Evolutionary conservation across 2,888 invertebrate species (phyloP).

Genomic region (Calliphora vomitoria): DNA sequence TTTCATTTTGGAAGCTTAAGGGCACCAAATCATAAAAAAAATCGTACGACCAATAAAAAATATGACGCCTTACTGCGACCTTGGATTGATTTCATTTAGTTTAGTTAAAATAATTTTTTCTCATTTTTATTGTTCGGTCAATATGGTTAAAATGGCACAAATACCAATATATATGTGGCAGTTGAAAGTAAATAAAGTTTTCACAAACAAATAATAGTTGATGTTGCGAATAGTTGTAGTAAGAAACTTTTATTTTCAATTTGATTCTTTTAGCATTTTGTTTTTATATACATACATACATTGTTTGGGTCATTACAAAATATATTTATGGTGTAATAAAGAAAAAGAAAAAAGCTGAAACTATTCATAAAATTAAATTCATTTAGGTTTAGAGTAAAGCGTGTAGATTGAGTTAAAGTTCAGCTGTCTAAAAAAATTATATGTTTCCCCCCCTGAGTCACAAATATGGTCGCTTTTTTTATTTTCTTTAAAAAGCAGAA

Average conservation of each 20-base stretch:
- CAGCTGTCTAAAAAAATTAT: too few species aligned
- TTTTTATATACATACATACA: not conserved
- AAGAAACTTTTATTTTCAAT: not conserved
- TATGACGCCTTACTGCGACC: constrained; percentile 41
- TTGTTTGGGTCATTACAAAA: constrained; percentile 3
- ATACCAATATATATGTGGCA: not conserved
- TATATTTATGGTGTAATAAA: constrained; percentile 22
- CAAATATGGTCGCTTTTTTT: too few species aligned
- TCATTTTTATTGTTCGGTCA: constrained; percentile 12
- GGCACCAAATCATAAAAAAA: constrained; percentile 34
- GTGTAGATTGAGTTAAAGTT: too few species aligned
- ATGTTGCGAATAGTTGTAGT: not conserved
- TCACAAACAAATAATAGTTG: constrained; percentile 1
- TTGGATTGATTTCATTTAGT: constrained; percentile 33
- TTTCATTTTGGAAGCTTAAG: constrained; percentile 18
- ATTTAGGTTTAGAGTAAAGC: not conserved
- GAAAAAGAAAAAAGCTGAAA: not conserved
- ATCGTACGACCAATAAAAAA: not conserved
- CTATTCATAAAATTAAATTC: not conserved
- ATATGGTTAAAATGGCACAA: constrained; percentile 27
- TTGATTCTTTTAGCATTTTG: not conserved
- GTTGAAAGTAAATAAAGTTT: constrained; percentile 17
- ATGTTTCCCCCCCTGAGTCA: too few species aligned
- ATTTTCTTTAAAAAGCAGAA: too few species aligned
- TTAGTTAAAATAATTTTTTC: not conserved